Conservation (phyloP, 2,797 vertebrate genomes). For the Prionace glauca region DNA sequence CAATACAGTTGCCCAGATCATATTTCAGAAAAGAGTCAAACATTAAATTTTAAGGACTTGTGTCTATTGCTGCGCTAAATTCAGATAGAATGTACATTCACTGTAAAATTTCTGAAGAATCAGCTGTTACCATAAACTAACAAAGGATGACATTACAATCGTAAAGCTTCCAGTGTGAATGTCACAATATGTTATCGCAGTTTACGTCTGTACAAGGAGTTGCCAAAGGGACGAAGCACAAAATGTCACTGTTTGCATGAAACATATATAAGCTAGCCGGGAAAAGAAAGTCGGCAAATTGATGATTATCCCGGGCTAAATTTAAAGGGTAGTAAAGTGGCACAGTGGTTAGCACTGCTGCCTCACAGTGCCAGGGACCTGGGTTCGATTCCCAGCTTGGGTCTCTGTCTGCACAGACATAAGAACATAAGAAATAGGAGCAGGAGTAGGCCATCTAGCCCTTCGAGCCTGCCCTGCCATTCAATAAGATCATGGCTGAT, state of each 20-base stretch:
- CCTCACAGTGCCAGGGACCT: too few species aligned
- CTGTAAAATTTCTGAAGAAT: neutral
- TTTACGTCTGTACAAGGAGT: neutral
- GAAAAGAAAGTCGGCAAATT: neutral
- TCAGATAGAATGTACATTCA: neutral
- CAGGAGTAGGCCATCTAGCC: too few species aligned
- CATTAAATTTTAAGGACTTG: neutral
- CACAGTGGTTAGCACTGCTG: too few species aligned
- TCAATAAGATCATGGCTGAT: too few species aligned
- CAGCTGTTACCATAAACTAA: neutral
- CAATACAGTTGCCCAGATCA: conserved; percentile 6
- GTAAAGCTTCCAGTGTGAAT: neutral
- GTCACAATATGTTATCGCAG: neutral
- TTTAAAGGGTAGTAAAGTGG: neutral
- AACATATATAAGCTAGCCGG: neutral
- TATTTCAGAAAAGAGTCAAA: conserved; percentile 8
- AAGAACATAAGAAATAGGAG: too few species aligned
- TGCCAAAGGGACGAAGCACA: too few species aligned
- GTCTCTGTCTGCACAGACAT: too few species aligned
- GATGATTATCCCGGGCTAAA: neutral
- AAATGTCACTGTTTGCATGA: neutral
- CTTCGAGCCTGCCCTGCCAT: too few species aligned
- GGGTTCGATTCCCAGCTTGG: too few species aligned
- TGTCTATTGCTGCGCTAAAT: neutral
- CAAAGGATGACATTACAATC: neutral